These are phyloP conservation scores for Drosophila robusta DNA, from an alignment of 2,888 invertebrate genomes.

Conservation along the genomic window DNA sequence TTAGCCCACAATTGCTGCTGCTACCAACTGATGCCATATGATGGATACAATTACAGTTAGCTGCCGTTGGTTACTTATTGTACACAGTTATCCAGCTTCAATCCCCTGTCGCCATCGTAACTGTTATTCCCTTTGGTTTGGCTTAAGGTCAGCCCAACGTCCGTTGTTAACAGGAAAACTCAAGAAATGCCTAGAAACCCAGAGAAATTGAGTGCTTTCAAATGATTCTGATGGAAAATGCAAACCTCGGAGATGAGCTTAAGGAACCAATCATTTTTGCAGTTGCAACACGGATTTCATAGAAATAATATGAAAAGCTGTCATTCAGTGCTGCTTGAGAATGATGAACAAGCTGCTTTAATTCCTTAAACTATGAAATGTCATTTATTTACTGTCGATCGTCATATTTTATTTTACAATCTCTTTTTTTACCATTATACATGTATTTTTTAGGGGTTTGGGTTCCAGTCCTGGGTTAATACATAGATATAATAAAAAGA, in stretches of 20 bases:
- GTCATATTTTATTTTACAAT: no score
- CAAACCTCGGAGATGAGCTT: neutral
- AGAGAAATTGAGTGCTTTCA: neutral
- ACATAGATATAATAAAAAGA: no score
- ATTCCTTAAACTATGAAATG: no score
- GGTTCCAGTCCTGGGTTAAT: no score
- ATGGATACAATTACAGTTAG: constrained; percentile 74
- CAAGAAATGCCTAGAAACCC: neutral
- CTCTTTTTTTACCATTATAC: no score
- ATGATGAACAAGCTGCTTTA: no score
- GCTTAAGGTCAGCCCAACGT: constrained; percentile 11
- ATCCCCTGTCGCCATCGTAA: constrained; percentile 38
- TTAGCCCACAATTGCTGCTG: constrained; percentile 45
- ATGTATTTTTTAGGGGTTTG: no score
- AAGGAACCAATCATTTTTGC: neutral
- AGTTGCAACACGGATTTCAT: neutral
- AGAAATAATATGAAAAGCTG: no score
- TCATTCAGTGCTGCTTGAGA: no score
- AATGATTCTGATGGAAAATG: neutral
- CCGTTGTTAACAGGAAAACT: neutral
- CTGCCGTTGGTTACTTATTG: no score
- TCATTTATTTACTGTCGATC: no score
- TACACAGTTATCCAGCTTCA: constrained; percentile 3
- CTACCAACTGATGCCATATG: constrained; percentile 30
- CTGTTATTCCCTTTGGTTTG: constrained; percentile 56